Conservation (phyloP, 2,113 vertebrate species). For the Phrynosoma blainvillii region DNA sequence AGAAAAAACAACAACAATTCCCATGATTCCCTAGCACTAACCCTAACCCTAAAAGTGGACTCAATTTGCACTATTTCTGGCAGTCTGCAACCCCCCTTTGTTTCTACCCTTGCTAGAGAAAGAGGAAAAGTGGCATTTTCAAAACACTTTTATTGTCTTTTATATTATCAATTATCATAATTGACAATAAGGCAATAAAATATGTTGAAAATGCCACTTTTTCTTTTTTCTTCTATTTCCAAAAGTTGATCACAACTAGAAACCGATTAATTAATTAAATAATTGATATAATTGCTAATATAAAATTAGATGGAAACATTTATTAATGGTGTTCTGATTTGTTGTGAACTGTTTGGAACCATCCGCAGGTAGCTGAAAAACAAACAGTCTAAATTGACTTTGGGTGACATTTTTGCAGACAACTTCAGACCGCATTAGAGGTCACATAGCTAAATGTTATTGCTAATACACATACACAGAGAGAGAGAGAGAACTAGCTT, state of each 20-base stretch:
- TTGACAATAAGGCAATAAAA: not conserved
- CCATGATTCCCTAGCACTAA: no score
- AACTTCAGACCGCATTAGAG: not conserved
- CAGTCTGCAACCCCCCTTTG: no score
- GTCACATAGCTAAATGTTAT: no score
- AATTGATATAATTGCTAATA: not conserved
- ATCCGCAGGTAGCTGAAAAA: not conserved
- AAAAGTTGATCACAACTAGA: not conserved
- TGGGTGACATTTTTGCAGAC: not conserved
- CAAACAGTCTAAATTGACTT: not conserved
- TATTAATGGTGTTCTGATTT: not conserved
- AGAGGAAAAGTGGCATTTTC: no score
- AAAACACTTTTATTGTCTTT: no score
- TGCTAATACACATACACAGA: no score
- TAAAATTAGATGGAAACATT: not conserved
- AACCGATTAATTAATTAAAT: not conserved
- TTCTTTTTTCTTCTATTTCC: not conserved
- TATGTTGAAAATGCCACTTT: not conserved
- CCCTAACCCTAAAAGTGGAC: no score
- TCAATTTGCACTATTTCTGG: no score
- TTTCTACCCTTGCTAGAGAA: no score
- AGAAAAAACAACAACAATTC: no score
- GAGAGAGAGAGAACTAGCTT: no score
- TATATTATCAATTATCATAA: no score
- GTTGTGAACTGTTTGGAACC: not conserved